Conservation (phyloP, 2,113 vertebrate genomes). For the Ornithorhynchus anatinus region DNA sequence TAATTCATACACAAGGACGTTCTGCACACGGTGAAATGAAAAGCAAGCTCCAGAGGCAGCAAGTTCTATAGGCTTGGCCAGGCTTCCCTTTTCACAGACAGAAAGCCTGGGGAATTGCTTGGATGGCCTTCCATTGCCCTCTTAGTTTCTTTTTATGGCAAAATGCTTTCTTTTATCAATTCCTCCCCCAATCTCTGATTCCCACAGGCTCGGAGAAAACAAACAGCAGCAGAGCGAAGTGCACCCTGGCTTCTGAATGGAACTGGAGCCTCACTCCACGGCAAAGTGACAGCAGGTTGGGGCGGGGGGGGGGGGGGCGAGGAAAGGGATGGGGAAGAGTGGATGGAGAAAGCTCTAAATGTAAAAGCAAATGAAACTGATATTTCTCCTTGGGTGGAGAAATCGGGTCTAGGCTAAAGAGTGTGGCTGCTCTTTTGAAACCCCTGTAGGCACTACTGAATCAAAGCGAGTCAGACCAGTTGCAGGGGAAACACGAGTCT, state of each 20-base stretch:
- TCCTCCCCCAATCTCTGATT: conserved; percentile 60
- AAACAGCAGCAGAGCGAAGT: conserved; percentile 64
- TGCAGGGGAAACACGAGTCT: background rate
- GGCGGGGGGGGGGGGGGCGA: background rate
- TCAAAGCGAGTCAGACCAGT: conserved; percentile 30
- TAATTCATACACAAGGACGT: conserved; percentile 68
- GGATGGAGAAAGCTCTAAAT: background rate
- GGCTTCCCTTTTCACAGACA: conserved; percentile 77
- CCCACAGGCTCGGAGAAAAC: conserved; percentile 70
- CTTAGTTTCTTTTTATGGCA: conserved; percentile 75
- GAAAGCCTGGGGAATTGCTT: conserved; percentile 75
- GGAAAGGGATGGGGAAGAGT: background rate
- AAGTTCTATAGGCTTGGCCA: conserved; percentile 67
- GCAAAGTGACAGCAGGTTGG: background rate
- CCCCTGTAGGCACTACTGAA: conserved; percentile 48
- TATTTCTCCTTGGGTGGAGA: conserved; percentile 67
- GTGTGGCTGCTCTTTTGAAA: conserved; percentile 63
- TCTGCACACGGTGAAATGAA: conserved; percentile 56
- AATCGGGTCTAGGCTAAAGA: conserved; percentile 49
- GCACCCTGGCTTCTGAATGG: conserved; percentile 54
- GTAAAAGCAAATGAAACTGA: conserved; percentile 30
- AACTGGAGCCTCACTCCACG: conserved; percentile 36
- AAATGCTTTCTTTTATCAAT: conserved; percentile 79
- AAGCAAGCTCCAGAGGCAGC: conserved; percentile 67
- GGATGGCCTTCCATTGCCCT: conserved; percentile 78